Evolutionary conservation across 2,888 invertebrate species (phyloP).

Genomic region (Lysandra bellargus): DNA sequence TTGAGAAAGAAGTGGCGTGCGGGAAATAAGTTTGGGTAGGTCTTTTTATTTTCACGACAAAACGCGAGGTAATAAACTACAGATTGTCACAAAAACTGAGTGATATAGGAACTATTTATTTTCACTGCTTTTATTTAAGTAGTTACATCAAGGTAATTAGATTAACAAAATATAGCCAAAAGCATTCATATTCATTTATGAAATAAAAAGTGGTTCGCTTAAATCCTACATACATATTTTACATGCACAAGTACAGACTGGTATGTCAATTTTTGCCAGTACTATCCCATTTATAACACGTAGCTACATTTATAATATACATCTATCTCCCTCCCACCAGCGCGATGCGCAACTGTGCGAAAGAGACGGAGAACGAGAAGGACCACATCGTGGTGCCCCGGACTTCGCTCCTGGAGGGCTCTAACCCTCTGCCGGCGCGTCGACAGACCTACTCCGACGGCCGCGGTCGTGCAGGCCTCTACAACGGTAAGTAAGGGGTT

Average conservation of each 20-base stretch:
- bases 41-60: background rate
- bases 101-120: too few species aligned
- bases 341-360: constrained; percentile 84
- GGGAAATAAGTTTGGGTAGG: background rate
- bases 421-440: constrained; percentile 83
- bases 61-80: too few species aligned
- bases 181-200: too few species aligned
- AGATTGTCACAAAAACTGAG: too few species aligned
- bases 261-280: too few species aligned
- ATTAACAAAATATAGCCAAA: too few species aligned
- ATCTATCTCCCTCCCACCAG: constrained; percentile 61
- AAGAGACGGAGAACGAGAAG: constrained; percentile 76
- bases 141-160: too few species aligned
- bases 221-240: too few species aligned
- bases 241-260: too few species aligned
- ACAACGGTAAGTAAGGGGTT: constrained; percentile 64
- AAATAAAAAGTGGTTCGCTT: too few species aligned
- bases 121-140: too few species aligned
- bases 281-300: too few species aligned
- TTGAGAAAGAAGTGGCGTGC: background rate
- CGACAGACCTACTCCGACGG: constrained; percentile 81
- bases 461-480: constrained; percentile 54
- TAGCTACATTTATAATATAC: background rate
- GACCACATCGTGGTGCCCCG: constrained; percentile 83
- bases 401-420: constrained; percentile 76